These are phyloP conservation scores for Catonia carolina DNA, from an alignment of 2,888 invertebrate species.

Conservation along the genomic window DNA sequence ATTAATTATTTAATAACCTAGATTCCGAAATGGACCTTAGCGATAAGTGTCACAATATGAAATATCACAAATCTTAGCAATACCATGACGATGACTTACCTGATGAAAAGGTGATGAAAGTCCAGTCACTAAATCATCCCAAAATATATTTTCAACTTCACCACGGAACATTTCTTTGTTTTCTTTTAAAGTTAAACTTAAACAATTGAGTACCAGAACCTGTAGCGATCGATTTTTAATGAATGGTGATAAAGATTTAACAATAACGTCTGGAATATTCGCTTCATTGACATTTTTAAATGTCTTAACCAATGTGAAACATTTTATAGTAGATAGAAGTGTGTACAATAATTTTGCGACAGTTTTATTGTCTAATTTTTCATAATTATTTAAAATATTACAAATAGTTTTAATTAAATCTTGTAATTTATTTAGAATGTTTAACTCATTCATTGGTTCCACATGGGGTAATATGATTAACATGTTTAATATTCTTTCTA, in stretches of 20 bases:
- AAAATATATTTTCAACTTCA: background rate
- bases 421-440: background rate
- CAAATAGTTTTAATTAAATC: background rate
- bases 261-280: background rate
- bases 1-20: too few relatives aligned
- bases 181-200: constrained; percentile 46
- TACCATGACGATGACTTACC: too few relatives aligned
- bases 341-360: background rate
- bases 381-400: too few relatives aligned
- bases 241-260: background rate
- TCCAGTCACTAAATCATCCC: constrained; percentile 47
- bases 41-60: too few relatives aligned
- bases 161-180: background rate
- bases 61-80: too few relatives aligned
- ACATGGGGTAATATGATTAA: constrained; percentile 8
- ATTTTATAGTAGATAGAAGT: background rate
- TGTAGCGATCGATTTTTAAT: background rate
- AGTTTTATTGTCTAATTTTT: background rate
- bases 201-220: constrained; percentile 49
- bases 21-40: too few relatives aligned
- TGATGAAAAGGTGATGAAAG: constrained; percentile 62
- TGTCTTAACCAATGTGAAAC: background rate
- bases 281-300: background rate
- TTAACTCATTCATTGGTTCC: background rate
- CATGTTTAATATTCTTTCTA: background rate